Percentiles rank a stretch among this genome's conserved stretches.
Conservation (phyloP, 2,113 vertebrate species). For the Pterocles orientalis region DNA sequence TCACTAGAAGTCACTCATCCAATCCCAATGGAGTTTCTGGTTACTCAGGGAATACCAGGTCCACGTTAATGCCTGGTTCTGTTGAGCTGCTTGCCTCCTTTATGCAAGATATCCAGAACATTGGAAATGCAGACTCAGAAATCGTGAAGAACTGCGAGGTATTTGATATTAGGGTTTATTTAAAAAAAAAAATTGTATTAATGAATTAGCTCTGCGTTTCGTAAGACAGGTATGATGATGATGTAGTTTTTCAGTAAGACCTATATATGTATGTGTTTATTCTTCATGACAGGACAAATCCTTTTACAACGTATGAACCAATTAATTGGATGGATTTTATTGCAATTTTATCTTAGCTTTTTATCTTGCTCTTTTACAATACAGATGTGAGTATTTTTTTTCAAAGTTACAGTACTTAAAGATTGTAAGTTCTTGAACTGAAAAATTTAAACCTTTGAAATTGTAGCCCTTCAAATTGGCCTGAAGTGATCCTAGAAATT, state of each 20-base stretch:
- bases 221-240: not conserved
- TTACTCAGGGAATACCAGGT: slow-evolving; percentile 82
- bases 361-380: not conserved
- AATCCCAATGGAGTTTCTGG: slow-evolving; percentile 76
- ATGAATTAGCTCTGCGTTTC: not conserved
- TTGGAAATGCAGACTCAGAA: slow-evolving; percentile 81
- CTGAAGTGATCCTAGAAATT: not conserved
- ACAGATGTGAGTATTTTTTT: not conserved
- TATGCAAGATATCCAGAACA: slow-evolving; percentile 85
- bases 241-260: not conserved
- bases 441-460: not conserved
- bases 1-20: slow-evolving; percentile 68
- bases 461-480: not conserved
- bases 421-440: not conserved
- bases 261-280: not conserved
- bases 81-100: slow-evolving; percentile 82
- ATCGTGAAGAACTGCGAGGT: slow-evolving; percentile 92
- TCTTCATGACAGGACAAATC: not conserved
- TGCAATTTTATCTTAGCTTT: not conserved
- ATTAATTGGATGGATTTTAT: not conserved
- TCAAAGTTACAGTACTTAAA: not conserved
- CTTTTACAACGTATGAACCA: not conserved
- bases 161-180: not conserved
- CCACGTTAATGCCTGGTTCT: slow-evolving; percentile 82
- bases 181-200: not conserved